phyloP scores from a whole-genome alignment of 2,797 vertebrate species.

The Dromococcyx pavoninus region DNA sequence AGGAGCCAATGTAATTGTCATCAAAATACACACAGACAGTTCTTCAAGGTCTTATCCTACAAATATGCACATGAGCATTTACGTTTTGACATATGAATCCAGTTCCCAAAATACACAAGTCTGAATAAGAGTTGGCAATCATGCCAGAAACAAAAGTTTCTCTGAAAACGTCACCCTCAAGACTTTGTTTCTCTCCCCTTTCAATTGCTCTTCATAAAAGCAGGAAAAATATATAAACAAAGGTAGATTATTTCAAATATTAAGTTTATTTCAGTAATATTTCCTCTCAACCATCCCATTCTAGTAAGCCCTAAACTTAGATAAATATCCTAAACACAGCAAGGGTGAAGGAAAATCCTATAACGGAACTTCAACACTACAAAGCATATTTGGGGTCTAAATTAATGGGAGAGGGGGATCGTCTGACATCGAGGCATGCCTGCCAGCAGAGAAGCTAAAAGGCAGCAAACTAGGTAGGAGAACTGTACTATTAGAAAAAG shows the following conservation, averaged over 20 bases:
- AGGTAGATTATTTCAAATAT: neutral
- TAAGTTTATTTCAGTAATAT: neutral
- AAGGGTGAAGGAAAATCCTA: neutral
- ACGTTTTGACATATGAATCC: neutral
- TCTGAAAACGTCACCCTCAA: neutral
- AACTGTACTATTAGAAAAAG: no score
- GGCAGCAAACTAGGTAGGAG: no score
- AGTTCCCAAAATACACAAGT: neutral
- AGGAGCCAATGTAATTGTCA: neutral
- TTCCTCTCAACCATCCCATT: neutral
- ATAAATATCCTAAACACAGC: neutral
- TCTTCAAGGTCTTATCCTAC: neutral
- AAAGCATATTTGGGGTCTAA: neutral
- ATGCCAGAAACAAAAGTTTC: neutral
- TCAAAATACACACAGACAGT: neutral
- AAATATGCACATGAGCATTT: neutral
- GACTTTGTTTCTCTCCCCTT: neutral
- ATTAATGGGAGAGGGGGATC: fast-evolving
- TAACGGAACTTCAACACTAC: neutral
- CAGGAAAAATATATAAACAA: neutral
- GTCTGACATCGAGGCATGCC: fast-evolving
- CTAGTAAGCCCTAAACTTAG: neutral
- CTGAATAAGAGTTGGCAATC: neutral
- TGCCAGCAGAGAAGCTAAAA: neutral
- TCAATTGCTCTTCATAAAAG: neutral